Evolutionary conservation across 92 coral and sea anemone genomes (phyloP), one percentile per base, ranked within the genome.

Genomic region (Porites rus): DNA sequence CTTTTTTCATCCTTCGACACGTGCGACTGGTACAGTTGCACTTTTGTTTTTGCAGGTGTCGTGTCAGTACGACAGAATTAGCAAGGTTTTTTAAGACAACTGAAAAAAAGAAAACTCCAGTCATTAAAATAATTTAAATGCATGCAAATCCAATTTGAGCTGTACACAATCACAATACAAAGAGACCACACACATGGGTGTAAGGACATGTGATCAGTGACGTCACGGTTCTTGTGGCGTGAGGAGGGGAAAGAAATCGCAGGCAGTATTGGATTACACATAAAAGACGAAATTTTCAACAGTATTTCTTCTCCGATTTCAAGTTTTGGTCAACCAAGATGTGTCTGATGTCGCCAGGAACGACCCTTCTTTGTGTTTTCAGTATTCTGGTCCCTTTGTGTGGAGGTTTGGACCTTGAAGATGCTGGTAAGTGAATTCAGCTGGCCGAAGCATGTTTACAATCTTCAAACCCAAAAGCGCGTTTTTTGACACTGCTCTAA

Each of bases 191-290:
- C 46, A 43, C 28, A 79, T 61, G 78, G 87, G 78, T 61, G 78
- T 83, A 52, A 8, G 12, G 10, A 72, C 94, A 92, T 83, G 94
- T 92, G 94, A 59, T 68, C 51, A 4, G 76, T 92, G 92, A 92
- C 92, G 94, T 92, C 94, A 92, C 78, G 83, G 67, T 80, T 78
- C 74, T 65, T 79, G 82, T 80, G 91, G 84, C 76, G 79, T 72
- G 74, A 73, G 93, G 62, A 58, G 65, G 12, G 80, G 77, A 78
- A 58, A 17, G 83, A 79, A 73, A 77, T 60, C 61, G 77, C 53
- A 84, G 75, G 21, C 91, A 75, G 87, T 86, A 88, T 88, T 84
- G 88, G 86, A 70, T 88, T 87, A 66, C 84, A 77, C 24, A 76
- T 80, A 24, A 51, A 73, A 66, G 56, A 31, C 13, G 80, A 79